These are phyloP conservation scores for Coenonympha arcania DNA, from an alignment of 2,888 invertebrate species.

Conservation along the genomic window DNA sequence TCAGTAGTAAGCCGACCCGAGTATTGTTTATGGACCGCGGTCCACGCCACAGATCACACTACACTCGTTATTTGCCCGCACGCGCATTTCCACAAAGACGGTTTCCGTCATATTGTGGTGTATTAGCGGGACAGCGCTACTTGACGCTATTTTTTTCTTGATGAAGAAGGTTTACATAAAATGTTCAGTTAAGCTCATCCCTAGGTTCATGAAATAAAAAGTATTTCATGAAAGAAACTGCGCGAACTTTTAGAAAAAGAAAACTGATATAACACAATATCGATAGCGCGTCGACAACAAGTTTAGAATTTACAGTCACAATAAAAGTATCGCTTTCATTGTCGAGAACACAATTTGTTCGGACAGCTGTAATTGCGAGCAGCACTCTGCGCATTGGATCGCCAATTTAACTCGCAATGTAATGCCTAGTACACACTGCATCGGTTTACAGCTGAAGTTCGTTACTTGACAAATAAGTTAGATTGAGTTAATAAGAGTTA, in stretches of 20 bases:
- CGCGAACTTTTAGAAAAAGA: conserved; percentile 5
- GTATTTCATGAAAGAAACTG: background rate
- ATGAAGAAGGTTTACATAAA: no score
- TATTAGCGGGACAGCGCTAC: no score
- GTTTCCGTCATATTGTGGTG: no score
- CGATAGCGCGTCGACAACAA: conserved; percentile 25
- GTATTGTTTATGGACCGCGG: no score
- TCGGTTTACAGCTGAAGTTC: background rate
- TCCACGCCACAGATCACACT: no score
- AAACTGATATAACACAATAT: conserved; percentile 19
- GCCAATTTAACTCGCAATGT: conserved; percentile 57
- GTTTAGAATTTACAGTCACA: conserved; percentile 52
- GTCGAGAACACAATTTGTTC: conserved; percentile 67
- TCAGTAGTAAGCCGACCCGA: no score
- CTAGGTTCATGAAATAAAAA: conserved; percentile 4
- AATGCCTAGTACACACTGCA: background rate
- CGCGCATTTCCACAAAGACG: no score
- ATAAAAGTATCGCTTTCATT: conserved; percentile 71
- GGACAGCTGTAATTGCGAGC: conserved; percentile 70
- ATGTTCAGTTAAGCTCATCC: no score
- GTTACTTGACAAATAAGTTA: no score
- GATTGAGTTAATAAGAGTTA: no score
- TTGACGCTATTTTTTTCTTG: no score
- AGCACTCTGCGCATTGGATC: conserved; percentile 62
- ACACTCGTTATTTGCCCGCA: no score